phyloP scores from a whole-genome alignment of 1,140 invertebrate genomes.

The Pseudachorutes palmiensis region DNA sequence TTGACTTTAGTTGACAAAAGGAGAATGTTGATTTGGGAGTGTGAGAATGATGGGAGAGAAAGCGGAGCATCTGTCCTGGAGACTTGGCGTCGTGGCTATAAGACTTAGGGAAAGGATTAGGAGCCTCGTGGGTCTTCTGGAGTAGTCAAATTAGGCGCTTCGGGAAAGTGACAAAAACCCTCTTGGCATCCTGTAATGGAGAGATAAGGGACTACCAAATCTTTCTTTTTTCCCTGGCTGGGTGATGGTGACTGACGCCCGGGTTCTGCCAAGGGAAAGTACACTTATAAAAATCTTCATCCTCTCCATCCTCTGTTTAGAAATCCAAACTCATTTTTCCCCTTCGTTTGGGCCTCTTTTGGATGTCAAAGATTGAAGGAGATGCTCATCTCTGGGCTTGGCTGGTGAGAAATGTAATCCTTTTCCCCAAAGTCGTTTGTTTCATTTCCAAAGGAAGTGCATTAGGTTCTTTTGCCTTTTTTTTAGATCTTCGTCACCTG shows the following conservation, averaged over 20 bases:
- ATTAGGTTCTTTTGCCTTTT: neutral
- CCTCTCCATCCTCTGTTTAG: conserved; percentile 31
- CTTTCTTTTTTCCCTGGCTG: conserved; percentile 24
- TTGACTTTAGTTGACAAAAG: too few relatives aligned
- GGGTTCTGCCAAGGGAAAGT: too few relatives aligned
- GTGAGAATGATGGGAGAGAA: too few relatives aligned
- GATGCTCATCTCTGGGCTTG: too few relatives aligned
- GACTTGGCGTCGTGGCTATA: too few relatives aligned
- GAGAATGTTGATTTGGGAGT: too few relatives aligned
- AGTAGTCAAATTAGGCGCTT: conserved; percentile 17
- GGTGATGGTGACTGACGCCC: too few relatives aligned
- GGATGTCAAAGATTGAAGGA: conserved; percentile 37
- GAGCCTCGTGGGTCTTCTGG: neutral
- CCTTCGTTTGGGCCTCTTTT: conserved; percentile 35
- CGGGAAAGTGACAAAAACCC: conserved; percentile 27
- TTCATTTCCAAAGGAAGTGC: neutral
- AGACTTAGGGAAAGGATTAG: too few relatives aligned
- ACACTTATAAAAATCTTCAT: too few relatives aligned
- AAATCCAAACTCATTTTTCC: conserved; percentile 38
- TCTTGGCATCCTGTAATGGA: conserved; percentile 38
- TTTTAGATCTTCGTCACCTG: neutral
- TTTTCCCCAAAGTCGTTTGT: conserved; percentile 30
- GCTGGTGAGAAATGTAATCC: conserved; percentile 30
- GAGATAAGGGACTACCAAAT: conserved; percentile 39
- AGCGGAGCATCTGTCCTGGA: too few relatives aligned